Evolutionary conservation across 2,888 invertebrate genomes (phyloP), one percentile per base, ranked within the genome.

Genomic region (Caenorhabditis sinica): DNA sequence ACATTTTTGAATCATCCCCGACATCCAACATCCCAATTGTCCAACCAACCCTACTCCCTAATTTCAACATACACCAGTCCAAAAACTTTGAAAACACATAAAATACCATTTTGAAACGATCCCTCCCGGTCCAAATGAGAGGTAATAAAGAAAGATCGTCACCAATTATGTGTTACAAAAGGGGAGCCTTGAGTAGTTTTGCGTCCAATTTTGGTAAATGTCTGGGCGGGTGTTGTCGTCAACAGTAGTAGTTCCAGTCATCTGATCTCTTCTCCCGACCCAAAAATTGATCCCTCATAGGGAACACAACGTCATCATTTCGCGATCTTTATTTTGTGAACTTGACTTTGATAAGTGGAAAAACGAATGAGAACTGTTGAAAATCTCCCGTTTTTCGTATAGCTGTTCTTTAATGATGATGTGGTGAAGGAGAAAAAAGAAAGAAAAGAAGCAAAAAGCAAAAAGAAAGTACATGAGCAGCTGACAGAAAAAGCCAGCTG

Each of bases 301-400:
- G 66, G 76, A 76, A 76, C 76, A 77, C 68, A 61, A 77, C 76
- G 76, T 77, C 76, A 77, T 61, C 76, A 51, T 61, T 51, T 51
- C 36, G 68, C 68, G 69, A 77, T 69, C 76, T 68, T 68, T 68
- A 76, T 76, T 66, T 75, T 75, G 75, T 75, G 75, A 75, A 75
- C 76, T 77, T 77, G 76, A 76, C 76, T 77, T 69, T 69, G 69
- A 77, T 77, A 68, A 58, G 69, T 76, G n/a, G 20, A 69, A 23
- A 60, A 20, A 33, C 2, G 36, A 33, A 20, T 11, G 20, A 60
- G n/a, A 11, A 60, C 36, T 36, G 36, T 23, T 23, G 30, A 17
- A 66, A 61, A 36, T 23, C 33, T 43, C 15, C 43, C 25, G 1
- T 33, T 40, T 69, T 77, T 68, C 76, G 75, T 75, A 75, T 75